Evolutionary conservation across 2,888 invertebrate genomes (phyloP), one percentile per base, ranked within the genome.

Genomic region (Ethmia dodecea): DNA sequence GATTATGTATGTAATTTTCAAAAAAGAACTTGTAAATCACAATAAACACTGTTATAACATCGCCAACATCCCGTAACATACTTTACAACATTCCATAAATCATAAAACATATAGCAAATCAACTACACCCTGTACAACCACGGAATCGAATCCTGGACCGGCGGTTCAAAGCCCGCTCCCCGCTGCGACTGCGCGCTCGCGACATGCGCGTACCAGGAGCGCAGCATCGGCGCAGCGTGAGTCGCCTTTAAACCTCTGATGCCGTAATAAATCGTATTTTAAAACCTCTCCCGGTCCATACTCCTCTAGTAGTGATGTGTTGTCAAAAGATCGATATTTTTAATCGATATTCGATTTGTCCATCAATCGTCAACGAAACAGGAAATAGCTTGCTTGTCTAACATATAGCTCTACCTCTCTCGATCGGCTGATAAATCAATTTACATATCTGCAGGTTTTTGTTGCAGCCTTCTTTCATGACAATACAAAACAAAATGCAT

Each of bases 231-330:
- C 63, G 50, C 65, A 61, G 60, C 65, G 52, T 61, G 26, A 35
- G 40, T 34, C 43, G 40, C 52, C 53, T 55, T 55, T 60, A 58
- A 61, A 57, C 53, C 52, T 60, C 55, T 60, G 61, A 60, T 59
- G 60, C 49, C 49, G 53, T 55, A 44, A 74, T 78, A 78, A 76
- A 79, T 80, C 65, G 55, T 55, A 59, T 67, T 67, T 67, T 62
- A 65, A 69, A 68, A 60, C 61, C 61, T 56, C 51, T 42, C 49
- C 47, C 49, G 45, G 43, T 33, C 50, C 49, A 54, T 53, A 41
- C 45, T 18, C 43, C 42, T 49, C 46, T 43, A 45, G 51, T 56
- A n/a, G n/a, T n/a, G n/a, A n/a, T n/a, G n/a, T n/a, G n/a, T n/a
- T n/a, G n/a, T n/a, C n/a, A n/a, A n/a, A n/a, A n/a, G n/a, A n/a